These are phyloP conservation scores for Camelus bactrianus DNA, from an alignment of 2,113 vertebrate genomes.

Conservation along the genomic window DNA sequence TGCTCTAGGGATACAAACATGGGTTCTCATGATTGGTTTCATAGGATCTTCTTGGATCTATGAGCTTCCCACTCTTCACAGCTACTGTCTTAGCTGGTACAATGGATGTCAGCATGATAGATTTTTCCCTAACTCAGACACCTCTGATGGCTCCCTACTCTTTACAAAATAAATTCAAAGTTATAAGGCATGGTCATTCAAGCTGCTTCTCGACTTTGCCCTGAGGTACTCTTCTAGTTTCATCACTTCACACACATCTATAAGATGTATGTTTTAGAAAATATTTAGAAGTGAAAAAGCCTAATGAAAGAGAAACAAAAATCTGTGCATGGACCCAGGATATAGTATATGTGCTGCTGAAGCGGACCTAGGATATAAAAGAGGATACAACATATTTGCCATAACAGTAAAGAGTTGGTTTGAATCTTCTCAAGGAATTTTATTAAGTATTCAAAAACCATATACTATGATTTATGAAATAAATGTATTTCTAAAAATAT, in stretches of 20 bases:
- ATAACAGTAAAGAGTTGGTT: neutral
- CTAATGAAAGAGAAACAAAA: neutral
- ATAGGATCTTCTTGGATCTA: neutral
- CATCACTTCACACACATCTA: neutral
- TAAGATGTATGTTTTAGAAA: neutral
- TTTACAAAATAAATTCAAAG: neutral
- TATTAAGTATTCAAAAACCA: conserved; percentile 14
- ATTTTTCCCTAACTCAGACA: neutral
- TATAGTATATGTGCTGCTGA: too few relatives aligned
- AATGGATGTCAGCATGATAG: neutral
- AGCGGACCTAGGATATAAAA: neutral
- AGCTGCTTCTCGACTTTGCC: neutral
- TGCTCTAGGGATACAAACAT: too few relatives aligned
- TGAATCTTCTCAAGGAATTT: neutral
- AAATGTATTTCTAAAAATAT: neutral
- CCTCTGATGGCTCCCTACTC: neutral
- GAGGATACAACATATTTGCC: neutral
- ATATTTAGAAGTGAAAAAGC: neutral
- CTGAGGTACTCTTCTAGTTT: neutral
- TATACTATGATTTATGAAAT: neutral
- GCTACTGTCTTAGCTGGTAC: neutral
- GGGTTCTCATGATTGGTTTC: neutral
- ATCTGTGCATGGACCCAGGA: neutral
- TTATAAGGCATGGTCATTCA: neutral
- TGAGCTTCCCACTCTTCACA: neutral